Evolutionary conservation across 2,888 invertebrate genomes (phyloP), one percentile per base, ranked within the genome.

Genomic region (Drosophila nr. perissopoda): DNA sequence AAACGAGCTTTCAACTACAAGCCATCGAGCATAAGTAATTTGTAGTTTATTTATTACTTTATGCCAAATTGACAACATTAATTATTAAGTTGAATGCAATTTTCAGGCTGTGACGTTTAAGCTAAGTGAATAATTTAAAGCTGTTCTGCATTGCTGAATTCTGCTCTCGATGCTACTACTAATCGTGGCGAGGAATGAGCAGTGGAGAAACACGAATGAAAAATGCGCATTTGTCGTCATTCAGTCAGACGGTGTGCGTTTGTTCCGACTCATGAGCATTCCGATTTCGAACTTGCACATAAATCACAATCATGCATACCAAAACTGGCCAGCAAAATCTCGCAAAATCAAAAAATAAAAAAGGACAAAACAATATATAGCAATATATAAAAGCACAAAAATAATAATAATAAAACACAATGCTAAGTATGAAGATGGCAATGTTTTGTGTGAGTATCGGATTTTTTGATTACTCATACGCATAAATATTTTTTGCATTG

Each of bases 391-490:
- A 59, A 54, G 53, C n/a, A 34, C 25, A 56, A 48, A 59, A 58
- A 61, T 21, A 46, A 70, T 53, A 67, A 48, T 33, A 61, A 74
- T 61, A 59, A 68, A 62, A 60, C 46, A 60, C 56, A 64, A 68
- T 54, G 51, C 60, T 33, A 51, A 65, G 62, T 54, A 48, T 49
- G 52, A 75, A 69, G 72, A 77, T 68, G 66, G 70, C 71, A 60
- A 66, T 40, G 40, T 63, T 68, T 63, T 79, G 62, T 74, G 65
- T 56, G 66, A 57, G 51, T 38, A 56, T 72, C 38, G 56, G 13
- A 2, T 29, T 27, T 29, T 59, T 67, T 54, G 81, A 83, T 83
- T 83, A 84, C 78, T 88, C 87, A 87, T 83, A 80, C 82, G 88
- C 82, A 87, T 71, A 81, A 80, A 79, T 82, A 90, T 88, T 80